Percentiles rank a stretch among this genome's conserved stretches.
phyloP scores from a whole-genome alignment of 2,797 vertebrate species.

The Oophaga sylvatica region DNA sequence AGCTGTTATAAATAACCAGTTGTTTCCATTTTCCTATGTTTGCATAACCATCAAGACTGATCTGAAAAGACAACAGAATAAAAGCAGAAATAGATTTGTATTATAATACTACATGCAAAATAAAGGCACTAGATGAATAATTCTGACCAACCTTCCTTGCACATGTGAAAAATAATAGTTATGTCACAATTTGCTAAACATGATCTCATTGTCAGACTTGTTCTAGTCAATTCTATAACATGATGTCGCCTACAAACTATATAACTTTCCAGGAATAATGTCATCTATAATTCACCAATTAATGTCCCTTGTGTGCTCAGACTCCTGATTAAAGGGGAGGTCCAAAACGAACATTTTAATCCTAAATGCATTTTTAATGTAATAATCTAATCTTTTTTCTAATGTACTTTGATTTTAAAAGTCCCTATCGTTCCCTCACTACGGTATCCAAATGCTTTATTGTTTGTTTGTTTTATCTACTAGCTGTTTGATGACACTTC shows the following conservation, averaged over 20 bases:
- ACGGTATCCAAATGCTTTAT: no score
- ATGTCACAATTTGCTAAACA: neutral
- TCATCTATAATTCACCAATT: neutral
- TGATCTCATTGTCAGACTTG: neutral
- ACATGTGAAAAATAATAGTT: neutral
- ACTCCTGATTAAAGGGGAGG: no score
- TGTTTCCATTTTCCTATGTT: conserved; percentile 1
- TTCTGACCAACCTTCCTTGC: neutral
- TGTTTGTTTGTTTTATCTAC: no score
- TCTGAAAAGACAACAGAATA: neutral
- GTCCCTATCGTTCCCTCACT: no score
- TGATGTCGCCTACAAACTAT: neutral
- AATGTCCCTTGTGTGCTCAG: no score
- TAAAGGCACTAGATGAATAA: neutral
- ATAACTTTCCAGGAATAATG: neutral
- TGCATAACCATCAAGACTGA: neutral
- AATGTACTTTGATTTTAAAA: no score
- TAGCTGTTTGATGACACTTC: no score
- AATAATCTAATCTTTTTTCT: no score
- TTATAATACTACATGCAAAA: neutral
- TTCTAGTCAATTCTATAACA: neutral
- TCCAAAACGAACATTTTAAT: no score
- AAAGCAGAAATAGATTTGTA: neutral
- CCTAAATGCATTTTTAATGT: no score
- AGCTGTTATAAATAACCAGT: conserved; percentile 9